Percentiles rank a stretch among this genome's conserved stretches.
phyloP scores from a whole-genome alignment of 2,888 invertebrate genomes.

The Blomia tropicalis region DNA sequence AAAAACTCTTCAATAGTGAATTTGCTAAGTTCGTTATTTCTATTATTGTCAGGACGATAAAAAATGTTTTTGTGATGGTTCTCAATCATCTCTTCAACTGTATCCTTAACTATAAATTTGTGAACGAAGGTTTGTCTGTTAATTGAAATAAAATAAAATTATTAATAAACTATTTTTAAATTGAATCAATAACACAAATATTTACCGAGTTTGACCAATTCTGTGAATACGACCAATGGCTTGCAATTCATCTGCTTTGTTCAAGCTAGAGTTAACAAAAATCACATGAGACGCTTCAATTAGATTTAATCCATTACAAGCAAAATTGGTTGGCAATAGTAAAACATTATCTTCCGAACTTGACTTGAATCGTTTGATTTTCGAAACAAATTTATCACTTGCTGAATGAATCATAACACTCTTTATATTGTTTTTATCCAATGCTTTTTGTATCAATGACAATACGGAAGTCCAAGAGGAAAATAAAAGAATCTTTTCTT shows the following conservation, averaged over 20 bases:
- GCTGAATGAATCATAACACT: background rate
- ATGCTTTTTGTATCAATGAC: conserved; percentile 41
- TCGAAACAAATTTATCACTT: conserved; percentile 25
- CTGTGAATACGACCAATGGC: conserved; percentile 61
- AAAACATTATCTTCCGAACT: conserved; percentile 39
- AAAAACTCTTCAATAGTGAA: background rate
- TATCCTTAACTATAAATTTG: conserved; percentile 49
- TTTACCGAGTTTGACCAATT: conserved; percentile 55
- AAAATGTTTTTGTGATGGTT: background rate
- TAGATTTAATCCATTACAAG: conserved; percentile 60
- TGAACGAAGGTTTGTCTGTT: conserved; percentile 50
- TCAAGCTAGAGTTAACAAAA: conserved; percentile 55
- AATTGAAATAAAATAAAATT: background rate
- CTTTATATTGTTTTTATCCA: conserved; percentile 42
- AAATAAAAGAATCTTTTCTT: conserved; percentile 54
- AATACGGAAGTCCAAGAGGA: conserved; percentile 45
- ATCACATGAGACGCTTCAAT: conserved; percentile 61
- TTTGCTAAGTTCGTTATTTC: background rate
- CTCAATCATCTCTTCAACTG: conserved; percentile 52
- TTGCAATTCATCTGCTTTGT: conserved; percentile 55
- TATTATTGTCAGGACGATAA: background rate
- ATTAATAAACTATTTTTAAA: background rate
- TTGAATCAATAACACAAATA: conserved; percentile 13
- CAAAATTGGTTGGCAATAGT: conserved; percentile 49
- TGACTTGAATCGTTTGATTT: conserved; percentile 34